Evolutionary conservation across 1,140 invertebrate species (phyloP).

Genomic region (Phortica variegata): DNA sequence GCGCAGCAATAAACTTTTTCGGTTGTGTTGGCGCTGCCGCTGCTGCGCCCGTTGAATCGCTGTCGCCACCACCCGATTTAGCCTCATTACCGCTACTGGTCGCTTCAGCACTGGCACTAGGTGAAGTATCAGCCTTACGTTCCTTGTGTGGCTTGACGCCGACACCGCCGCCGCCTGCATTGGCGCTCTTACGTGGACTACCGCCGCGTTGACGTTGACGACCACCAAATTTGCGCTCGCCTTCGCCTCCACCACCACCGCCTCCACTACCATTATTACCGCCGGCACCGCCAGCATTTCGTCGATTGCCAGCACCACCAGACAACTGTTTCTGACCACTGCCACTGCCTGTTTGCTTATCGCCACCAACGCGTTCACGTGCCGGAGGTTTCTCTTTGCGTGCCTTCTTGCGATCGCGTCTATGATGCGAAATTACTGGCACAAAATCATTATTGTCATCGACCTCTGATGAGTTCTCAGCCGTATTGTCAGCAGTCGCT

Average conservation of each 20-base stretch:
- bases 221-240: conserved; percentile 24
- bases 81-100: conserved; percentile 41
- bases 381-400: conserved; percentile 44
- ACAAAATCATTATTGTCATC: conserved; percentile 60
- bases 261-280: conserved; percentile 31
- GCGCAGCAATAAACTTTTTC: conserved; percentile 60
- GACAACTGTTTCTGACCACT: conserved; percentile 9
- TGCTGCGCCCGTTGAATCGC: conserved; percentile 11
- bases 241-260: conserved; percentile 14
- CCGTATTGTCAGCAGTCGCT: conserved; percentile 42
- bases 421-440: conserved; percentile 58
- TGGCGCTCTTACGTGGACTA: conserved; percentile 36
- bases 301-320: conserved; percentile 16
- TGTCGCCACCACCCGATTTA: conserved; percentile 35
- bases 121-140: conserved; percentile 44
- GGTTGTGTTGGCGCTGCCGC: conserved; percentile 34
- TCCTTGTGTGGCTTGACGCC: conserved; percentile 34
- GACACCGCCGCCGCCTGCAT: conserved; percentile 5
- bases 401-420: conserved; percentile 58
- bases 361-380: conserved; percentile 26
- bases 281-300: conserved; percentile 14
- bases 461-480: conserved; percentile 54
- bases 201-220: conserved; percentile 33
- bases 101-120: conserved; percentile 45
- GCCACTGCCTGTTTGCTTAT: conserved; percentile 14